Evolutionary conservation across 2,797 vertebrate species (phyloP).

Genomic region (Cuniculus paca): DNA sequence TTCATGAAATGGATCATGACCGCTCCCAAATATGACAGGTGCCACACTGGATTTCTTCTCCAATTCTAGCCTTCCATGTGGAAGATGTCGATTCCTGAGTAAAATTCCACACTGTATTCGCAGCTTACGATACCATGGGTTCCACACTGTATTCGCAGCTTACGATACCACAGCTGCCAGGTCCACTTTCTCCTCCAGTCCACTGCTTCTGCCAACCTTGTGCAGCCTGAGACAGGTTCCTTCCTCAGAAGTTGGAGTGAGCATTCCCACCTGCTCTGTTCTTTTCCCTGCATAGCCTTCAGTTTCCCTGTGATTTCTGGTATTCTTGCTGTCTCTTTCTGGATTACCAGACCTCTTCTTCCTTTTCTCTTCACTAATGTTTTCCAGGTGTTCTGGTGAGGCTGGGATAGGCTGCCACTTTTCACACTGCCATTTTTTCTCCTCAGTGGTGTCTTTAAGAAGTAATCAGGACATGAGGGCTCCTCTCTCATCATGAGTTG

Average conservation of each 20-base stretch:
- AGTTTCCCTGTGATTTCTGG: neutral
- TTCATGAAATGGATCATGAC: neutral
- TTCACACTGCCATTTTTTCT: neutral
- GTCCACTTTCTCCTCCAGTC: neutral
- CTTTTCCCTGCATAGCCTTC: neutral
- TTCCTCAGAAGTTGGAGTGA: neutral
- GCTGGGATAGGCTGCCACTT: neutral
- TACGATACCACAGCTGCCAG: neutral
- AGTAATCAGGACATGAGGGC: neutral
- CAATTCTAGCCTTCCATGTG: neutral
- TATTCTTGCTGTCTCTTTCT: neutral
- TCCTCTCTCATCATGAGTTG: neutral
- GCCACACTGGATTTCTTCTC: neutral
- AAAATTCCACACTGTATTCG: neutral
- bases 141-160: neutral
- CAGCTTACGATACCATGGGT: neutral
- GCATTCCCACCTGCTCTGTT: neutral
- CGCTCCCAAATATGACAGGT: neutral
- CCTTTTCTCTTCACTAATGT: neutral
- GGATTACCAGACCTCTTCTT: neutral
- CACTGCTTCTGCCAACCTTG: neutral
- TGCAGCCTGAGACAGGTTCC: neutral
- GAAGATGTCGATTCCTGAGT: neutral
- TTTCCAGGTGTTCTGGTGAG: neutral
- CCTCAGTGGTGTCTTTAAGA: neutral